These are phyloP conservation scores for Trilocha varians DNA, from an alignment of 2,888 invertebrate species.

Conservation along the genomic window DNA sequence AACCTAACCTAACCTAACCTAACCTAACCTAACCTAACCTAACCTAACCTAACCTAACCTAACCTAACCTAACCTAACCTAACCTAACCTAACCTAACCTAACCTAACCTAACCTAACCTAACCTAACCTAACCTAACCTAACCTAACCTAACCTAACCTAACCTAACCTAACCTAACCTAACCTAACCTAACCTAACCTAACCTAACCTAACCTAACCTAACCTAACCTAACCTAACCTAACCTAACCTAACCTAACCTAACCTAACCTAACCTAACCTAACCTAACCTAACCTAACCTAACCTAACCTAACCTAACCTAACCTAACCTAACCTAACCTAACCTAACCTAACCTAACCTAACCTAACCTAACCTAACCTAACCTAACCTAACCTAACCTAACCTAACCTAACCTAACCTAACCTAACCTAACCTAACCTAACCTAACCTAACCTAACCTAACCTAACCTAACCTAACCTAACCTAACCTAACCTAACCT, in stretches of 20 bases:
- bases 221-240: constrained; percentile 3
- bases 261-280: constrained; percentile 3
- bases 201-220: constrained; percentile 3
- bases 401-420: constrained; percentile 6
- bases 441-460: constrained; percentile 8
- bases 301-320: constrained; percentile 3
- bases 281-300: constrained; percentile 3
- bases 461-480: constrained; percentile 3
- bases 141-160: constrained; percentile 8
- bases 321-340: constrained; percentile 3
- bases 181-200: constrained; percentile 5
- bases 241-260: constrained; percentile 3
- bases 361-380: constrained; percentile 3
- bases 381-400: constrained; percentile 3
- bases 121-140: constrained; percentile 9
- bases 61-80: constrained; percentile 11
- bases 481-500: too few relatives aligned
- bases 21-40: constrained; percentile 10
- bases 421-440: constrained; percentile 9
- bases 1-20: constrained; percentile 6
- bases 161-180: constrained; percentile 7
- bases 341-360: constrained; percentile 3
- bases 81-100: constrained; percentile 10
- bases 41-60: constrained; percentile 10
- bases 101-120: constrained; percentile 8